Base-by-base conservation (phyloP, 2,888 invertebrate genomes). In the Caenorhabditis angaria region DNA sequence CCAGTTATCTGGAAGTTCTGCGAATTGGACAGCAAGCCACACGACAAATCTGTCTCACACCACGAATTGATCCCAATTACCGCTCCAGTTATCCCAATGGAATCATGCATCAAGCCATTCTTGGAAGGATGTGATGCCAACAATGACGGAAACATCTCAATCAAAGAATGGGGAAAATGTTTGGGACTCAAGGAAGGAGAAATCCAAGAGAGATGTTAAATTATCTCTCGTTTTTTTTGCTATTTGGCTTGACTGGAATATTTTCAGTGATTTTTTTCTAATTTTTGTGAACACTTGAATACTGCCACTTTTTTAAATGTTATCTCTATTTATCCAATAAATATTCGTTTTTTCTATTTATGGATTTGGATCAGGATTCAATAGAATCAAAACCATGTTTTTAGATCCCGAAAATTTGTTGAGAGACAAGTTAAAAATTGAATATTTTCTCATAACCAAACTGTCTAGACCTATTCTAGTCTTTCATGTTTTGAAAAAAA, bases 1-100 rank as follows among this genome's bases (percentile, higher is more conserved):
- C 96, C 97, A 56, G 95, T 95, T 82, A 92, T 97, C 81, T 97
- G 97, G 97, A 97, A 97, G 89, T 90, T 90, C 88, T 97, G 97
- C 89, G 96, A 97, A 89, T 91, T 97, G 70, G 97, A 97, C 89
- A 93, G 93, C 63, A 92, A 94, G 89, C 94, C 94, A 81, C 92
- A 93, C 87, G 94, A 95, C 90, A 92, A 81, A 78, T 70, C 77
- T 77, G 94, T 97, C 54, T 94, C 94, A 28, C 92, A 94, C 48
- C 94, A 95, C 90, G 97, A 97, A 90, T 90, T 97, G 87, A 95
- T 95, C 91, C 95, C 95, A 62, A 94, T 96, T 88, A 92, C 94
- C 72, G 96, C 96, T 60, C 95, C 95, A 2, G 91, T 97, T 77
- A 93, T 96, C 91, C 92, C 95, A 47, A 91, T 97, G 89, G 97